phyloP scores from a whole-genome alignment of 2,888 invertebrate genomes.

The Malacosoma neustria region DNA sequence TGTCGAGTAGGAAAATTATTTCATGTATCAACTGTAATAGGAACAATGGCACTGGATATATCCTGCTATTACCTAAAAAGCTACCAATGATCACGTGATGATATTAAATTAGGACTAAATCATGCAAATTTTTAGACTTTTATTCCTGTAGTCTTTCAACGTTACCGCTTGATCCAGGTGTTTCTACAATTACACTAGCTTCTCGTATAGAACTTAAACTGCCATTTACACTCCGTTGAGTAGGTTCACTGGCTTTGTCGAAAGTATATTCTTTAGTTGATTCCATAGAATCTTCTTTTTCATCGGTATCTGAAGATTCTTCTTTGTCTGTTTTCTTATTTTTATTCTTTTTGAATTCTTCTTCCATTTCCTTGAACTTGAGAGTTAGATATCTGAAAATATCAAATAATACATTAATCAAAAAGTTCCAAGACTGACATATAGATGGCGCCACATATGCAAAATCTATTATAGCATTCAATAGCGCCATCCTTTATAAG shows the following conservation, averaged over 20 bases:
- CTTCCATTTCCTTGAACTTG: conserved; percentile 91
- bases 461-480: no score
- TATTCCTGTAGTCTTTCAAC: conserved; percentile 49
- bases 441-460: no score
- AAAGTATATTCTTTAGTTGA: conserved; percentile 21
- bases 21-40: no score
- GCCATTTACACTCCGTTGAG: conserved; percentile 11
- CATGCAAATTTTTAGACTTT: neutral
- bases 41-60: no score
- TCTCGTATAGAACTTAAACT: conserved; percentile 32
- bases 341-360: conserved; percentile 82
- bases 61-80: no score
- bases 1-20: no score
- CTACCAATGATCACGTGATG: no score
- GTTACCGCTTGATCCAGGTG: conserved; percentile 55
- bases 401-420: conserved; percentile 18
- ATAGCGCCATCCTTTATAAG: no score
- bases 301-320: conserved; percentile 36
- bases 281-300: conserved; percentile 34
- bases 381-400: conserved; percentile 85
- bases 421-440: no score
- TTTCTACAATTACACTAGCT: conserved; percentile 48
- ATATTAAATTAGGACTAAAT: no score
- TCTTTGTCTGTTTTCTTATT: conserved; percentile 39
- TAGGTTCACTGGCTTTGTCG: conserved; percentile 19